Conservation (phyloP, 2,888 invertebrate genomes). For the Oligia strigilis region DNA sequence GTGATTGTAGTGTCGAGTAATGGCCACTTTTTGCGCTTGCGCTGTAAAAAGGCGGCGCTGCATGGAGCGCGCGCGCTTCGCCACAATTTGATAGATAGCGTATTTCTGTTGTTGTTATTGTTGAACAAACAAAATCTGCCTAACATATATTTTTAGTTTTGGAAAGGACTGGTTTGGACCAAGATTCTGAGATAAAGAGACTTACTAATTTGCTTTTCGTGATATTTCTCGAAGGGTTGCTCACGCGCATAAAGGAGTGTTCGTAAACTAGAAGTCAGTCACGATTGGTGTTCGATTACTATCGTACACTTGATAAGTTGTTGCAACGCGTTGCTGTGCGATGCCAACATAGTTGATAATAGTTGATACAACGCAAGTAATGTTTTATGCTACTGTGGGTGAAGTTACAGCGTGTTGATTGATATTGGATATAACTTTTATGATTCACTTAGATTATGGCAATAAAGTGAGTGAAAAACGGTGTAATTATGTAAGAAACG, state of each 20-base stretch:
- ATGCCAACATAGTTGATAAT: constrained; percentile 20
- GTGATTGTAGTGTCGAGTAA: constrained; percentile 79
- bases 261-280: constrained; percentile 59
- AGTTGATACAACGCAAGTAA: constrained; percentile 25
- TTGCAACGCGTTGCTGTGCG: constrained; percentile 22
- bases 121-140: background rate
- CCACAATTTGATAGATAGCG: constrained; percentile 28
- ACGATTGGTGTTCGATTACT: constrained; percentile 60
- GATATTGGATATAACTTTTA: constrained; percentile 39
- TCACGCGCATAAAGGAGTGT: constrained; percentile 42
- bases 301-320: constrained; percentile 53
- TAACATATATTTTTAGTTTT: background rate
- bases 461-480: constrained; percentile 12
- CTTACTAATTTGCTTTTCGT: constrained; percentile 49
- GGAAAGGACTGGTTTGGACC: background rate
- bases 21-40: constrained; percentile 81
- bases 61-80: constrained; percentile 62
- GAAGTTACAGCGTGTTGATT: constrained; percentile 33
- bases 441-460: constrained; percentile 25
- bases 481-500: background rate
- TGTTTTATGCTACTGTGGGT: constrained; percentile 18
- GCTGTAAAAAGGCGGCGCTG: constrained; percentile 83
- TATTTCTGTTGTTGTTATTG: constrained; percentile 14
- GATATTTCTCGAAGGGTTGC: constrained; percentile 29
- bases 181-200: constrained; percentile 17